phyloP scores from a whole-genome alignment of 2,113 vertebrate species.

The Dipodomys stephensi region DNA sequence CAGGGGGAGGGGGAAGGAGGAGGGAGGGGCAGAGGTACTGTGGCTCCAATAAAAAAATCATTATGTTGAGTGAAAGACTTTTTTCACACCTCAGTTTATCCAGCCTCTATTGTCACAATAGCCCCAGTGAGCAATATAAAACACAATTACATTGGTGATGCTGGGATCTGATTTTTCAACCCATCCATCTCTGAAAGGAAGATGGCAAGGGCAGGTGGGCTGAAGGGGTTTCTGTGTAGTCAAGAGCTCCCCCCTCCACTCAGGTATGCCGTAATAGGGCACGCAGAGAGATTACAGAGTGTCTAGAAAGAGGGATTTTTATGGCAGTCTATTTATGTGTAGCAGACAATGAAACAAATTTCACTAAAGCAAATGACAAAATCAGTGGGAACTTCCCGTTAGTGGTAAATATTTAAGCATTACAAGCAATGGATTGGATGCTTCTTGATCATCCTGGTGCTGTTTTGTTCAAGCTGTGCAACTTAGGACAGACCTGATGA shows the following conservation, averaged over 20 bases:
- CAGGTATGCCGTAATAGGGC: not conserved
- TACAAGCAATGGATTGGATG: not conserved
- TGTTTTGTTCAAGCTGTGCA: not conserved
- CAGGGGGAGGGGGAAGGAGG: not conserved
- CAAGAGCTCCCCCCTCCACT: not conserved
- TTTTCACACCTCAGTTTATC: slow-evolving; percentile 63
- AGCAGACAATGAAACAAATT: not conserved
- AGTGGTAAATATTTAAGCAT: not conserved
- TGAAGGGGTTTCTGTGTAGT: not conserved
- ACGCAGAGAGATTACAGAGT: slow-evolving; percentile 5
- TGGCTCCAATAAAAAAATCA: slow-evolving; percentile 50
- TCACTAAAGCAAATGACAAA: not conserved
- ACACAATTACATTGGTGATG: slow-evolving; percentile 9
- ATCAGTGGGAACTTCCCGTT: not conserved
- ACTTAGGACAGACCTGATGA: not conserved
- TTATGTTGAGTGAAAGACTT: slow-evolving; percentile 47
- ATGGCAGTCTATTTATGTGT: not conserved
- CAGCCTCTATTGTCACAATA: not conserved
- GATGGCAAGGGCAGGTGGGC: not conserved
- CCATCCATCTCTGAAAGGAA: slow-evolving; percentile 28
- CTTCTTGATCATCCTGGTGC: not conserved
- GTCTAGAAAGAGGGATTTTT: slow-evolving; percentile 47
- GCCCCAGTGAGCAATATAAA: slow-evolving; percentile 14
- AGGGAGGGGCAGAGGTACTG: slow-evolving; percentile 25
- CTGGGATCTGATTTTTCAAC: slow-evolving; percentile 55